Conservation (phyloP, 2,113 vertebrate species). For the Phaethornis superciliosus region DNA sequence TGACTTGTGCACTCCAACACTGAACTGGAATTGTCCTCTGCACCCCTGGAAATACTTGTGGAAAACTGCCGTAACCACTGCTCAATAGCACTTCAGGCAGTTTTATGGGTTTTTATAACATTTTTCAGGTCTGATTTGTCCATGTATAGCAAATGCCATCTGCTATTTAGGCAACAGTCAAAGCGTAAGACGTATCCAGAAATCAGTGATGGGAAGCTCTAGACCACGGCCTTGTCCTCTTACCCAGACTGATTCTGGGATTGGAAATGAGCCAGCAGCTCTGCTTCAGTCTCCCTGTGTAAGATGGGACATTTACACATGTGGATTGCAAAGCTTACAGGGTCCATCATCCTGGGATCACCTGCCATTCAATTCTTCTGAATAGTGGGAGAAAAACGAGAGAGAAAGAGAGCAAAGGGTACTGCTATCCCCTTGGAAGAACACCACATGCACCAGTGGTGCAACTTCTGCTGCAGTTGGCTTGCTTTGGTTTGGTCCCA, state of each 20-base stretch:
- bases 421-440: neutral
- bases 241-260: neutral
- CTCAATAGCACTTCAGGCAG: neutral
- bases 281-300: neutral
- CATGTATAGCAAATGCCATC: neutral
- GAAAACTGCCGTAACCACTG: neutral
- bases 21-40: neutral
- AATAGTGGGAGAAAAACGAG: neutral
- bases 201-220: neutral
- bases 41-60: neutral
- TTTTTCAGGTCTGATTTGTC: neutral
- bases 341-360: neutral
- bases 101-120: neutral
- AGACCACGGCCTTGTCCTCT: neutral
- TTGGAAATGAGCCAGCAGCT: neutral
- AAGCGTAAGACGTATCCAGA: neutral
- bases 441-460: no score
- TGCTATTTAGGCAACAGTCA: neutral
- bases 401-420: neutral
- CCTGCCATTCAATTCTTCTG: neutral
- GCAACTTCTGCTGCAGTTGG: rapidly evolving
- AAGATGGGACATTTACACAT: neutral
- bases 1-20: neutral
- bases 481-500: neutral
- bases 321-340: neutral